Evolutionary conservation across 2,888 invertebrate genomes (phyloP).

Genomic region (Zygaena filipendulae): DNA sequence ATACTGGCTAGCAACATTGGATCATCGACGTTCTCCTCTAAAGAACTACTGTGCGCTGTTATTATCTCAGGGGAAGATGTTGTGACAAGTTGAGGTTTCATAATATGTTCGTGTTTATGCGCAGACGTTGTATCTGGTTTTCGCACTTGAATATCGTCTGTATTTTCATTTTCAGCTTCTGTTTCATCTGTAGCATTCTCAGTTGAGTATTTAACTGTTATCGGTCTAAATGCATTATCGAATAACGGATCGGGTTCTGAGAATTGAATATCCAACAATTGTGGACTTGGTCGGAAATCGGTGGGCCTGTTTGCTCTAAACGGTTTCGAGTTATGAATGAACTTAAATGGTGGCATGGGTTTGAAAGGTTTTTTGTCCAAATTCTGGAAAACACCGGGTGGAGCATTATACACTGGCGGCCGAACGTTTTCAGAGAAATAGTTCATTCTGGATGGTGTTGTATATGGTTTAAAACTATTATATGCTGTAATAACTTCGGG

Average conservation of each 20-base stretch:
- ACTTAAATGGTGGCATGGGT: constrained; percentile 56
- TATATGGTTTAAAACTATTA: constrained; percentile 26
- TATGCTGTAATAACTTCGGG: constrained; percentile 29
- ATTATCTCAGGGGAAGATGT: constrained; percentile 45
- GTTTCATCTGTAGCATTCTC: constrained; percentile 22
- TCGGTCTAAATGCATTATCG: constrained; percentile 49
- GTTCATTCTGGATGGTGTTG: constrained; percentile 31
- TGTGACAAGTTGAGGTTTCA: constrained; percentile 31
- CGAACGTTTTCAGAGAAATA: constrained; percentile 45
- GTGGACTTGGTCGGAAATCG: constrained; percentile 54
- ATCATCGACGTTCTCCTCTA: constrained; percentile 26
- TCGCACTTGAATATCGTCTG: constrained; percentile 26
- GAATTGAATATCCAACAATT: constrained; percentile 41
- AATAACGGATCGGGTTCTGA: constrained; percentile 35
- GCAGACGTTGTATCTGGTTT: constrained; percentile 26
- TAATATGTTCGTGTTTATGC: constrained; percentile 38
- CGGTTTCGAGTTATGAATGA: constrained; percentile 28
- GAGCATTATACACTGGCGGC: constrained; percentile 54
- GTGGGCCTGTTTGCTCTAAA: constrained; percentile 28
- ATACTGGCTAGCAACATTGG: constrained; percentile 43
- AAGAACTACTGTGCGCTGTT: constrained; percentile 27
- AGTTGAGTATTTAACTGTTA: constrained; percentile 31
- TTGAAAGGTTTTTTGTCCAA: constrained; percentile 62
- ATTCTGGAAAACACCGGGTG: constrained; percentile 54
- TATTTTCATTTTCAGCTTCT: constrained; percentile 21